A percentile compares a stretch with the other conserved stretches of the same genome.
Conservation (phyloP, 2,888 invertebrate species). For the Cistogaster globosa region DNA sequence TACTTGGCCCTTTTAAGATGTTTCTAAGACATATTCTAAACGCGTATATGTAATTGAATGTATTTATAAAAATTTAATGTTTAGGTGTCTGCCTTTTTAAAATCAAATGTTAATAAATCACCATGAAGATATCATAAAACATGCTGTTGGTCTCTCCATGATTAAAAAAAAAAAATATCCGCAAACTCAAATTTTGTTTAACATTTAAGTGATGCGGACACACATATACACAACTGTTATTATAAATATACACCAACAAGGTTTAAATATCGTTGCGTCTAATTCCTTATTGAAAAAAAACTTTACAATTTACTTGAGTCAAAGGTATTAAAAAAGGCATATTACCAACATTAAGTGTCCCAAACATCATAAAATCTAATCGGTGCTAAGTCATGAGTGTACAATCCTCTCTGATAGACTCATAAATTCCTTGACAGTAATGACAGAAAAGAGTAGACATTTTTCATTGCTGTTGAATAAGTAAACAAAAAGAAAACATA, state of each 20-base stretch:
- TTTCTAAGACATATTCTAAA: conserved; percentile 37
- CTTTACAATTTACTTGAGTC: not conserved
- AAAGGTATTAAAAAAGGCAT: conserved; percentile 3
- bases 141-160: conserved; percentile 75
- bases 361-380: conserved; percentile 51
- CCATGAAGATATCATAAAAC: conserved; percentile 81
- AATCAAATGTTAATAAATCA: conserved; percentile 82
- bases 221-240: conserved; percentile 62
- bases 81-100: conserved; percentile 76
- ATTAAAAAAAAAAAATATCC: conserved; percentile 4
- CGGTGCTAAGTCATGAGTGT: conserved; percentile 53
- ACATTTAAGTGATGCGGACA: conserved; percentile 18
- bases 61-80: conserved; percentile 56
- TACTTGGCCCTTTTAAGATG: conserved; percentile 29
- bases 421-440: conserved; percentile 58
- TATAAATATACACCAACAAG: conserved; percentile 60
- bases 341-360: conserved; percentile 29
- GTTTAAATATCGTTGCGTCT: conserved; percentile 40
- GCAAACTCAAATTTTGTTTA: not conserved
- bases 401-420: conserved; percentile 50
- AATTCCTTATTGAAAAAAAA: not conserved
- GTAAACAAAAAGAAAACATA: conserved; percentile 11
- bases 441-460: conserved; percentile 27
- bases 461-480: conserved; percentile 6
- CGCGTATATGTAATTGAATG: conserved; percentile 26